Base-by-base conservation (phyloP, 2,888 invertebrate genomes). In the Syrphus vitripennis region DNA sequence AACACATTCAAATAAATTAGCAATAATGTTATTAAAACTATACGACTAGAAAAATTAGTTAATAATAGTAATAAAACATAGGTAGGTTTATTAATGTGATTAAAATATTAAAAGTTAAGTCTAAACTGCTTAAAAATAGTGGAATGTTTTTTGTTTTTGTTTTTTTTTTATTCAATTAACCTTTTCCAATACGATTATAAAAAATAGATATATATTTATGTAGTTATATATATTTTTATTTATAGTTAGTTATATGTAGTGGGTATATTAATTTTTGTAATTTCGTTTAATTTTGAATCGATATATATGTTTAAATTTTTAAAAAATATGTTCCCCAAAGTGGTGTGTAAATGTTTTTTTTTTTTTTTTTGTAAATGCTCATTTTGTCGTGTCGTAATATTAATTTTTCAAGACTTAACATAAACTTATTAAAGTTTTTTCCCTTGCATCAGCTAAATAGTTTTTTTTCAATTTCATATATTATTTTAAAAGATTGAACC, bases 21-120 rank as follows among this genome's bases (percentile, higher is more conserved):
- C 81, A 77, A 74, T 78, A 74, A 50, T 67, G 10, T 67, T 21
- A 34, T 50, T 67, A 69, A 86, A 82, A 82, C 70, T 86, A 82
- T 63, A 86, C 82, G 86, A 86, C 86, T 86, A 86, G 86, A 86
- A 31, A 86, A 86, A 82, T 82, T 86, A 74, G 86, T 77, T 76
- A 48, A 63, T n/a, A n/a, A n/a, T n/a, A n/a, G n/a, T n/a, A n/a
- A n/a, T 9, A 53, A 79, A 67, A 70, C 71, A 57, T 63, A 75
- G 37, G 40, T 59, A 16, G 9, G n/a, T 59, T 19, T 34, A 16
- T 19, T 37, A 21, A 45, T 42, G 59, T 81, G 63, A 74, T 81
- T 86, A 74, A n/a, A 65, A 26, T 86, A 61, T 69, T 71, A 10
- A 45, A 53, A 48, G 4, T 50, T 50, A 26, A 55, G n/a, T 55